A percentile compares a stretch with the other conserved stretches of the same genome.
These are phyloP conservation scores for Volucella inanis DNA, from an alignment of 2,888 invertebrate genomes.

Conservation along the genomic window DNA sequence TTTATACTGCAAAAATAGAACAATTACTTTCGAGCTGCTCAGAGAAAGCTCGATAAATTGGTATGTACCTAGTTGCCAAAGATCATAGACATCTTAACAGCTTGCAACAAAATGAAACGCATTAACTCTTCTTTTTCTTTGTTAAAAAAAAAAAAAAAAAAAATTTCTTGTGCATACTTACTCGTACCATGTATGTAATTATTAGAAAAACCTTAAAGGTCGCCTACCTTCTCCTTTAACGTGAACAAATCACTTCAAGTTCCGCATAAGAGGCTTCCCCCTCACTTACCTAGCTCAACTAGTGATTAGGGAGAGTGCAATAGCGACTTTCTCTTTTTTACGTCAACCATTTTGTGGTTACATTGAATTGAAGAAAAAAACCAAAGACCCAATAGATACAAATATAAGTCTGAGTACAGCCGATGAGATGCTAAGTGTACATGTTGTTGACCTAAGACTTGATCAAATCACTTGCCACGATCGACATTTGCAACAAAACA, in stretches of 20 bases:
- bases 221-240: constrained; percentile 37
- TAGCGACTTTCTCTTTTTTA: constrained; percentile 56
- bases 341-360: constrained; percentile 23
- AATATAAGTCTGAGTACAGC: neutral
- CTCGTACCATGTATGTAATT: neutral
- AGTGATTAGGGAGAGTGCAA: neutral
- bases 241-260: constrained; percentile 6
- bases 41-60: too few relatives aligned
- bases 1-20: too few relatives aligned
- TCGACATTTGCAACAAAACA: constrained; percentile 31
- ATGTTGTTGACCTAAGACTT: constrained; percentile 22
- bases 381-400: neutral
- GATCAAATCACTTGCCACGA: constrained; percentile 27
- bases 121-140: too few relatives aligned
- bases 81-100: too few relatives aligned
- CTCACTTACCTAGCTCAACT: neutral
- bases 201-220: constrained; percentile 22
- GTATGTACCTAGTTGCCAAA: too few relatives aligned
- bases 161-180: too few relatives aligned
- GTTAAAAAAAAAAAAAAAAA: too few relatives aligned
- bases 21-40: too few relatives aligned
- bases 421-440: constrained; percentile 1
- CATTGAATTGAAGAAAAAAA: constrained; percentile 14
- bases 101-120: too few relatives aligned
- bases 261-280: constrained; percentile 35